Conservation (phyloP, 1,140 invertebrate species). For the Drosophila persimilis region DNA sequence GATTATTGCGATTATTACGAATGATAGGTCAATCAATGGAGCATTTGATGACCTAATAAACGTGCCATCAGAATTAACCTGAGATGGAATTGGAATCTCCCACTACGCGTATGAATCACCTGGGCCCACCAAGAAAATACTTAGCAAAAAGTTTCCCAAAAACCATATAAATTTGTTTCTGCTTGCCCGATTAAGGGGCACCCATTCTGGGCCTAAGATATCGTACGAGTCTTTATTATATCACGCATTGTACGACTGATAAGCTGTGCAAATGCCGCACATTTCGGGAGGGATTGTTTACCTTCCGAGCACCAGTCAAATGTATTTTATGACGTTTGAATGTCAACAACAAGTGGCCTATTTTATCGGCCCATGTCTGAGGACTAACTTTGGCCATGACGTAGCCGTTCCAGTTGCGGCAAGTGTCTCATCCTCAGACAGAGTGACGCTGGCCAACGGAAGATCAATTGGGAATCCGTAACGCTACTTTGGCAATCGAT, state of each 20-base stretch:
- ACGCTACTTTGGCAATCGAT: constrained; percentile 7
- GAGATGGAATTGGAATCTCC: constrained; percentile 8
- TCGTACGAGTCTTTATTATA: constrained; percentile 39
- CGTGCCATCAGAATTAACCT: background rate
- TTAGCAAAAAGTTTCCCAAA: constrained; percentile 14
- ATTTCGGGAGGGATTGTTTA: constrained; percentile 22
- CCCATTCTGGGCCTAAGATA: constrained; percentile 36
- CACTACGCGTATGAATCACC: constrained; percentile 25
- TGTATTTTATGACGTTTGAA: constrained; percentile 59
- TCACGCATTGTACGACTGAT: constrained; percentile 44
- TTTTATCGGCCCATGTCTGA: constrained; percentile 36
- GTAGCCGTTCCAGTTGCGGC: constrained; percentile 20
- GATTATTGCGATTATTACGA: constrained; percentile 20
- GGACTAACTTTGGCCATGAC: constrained; percentile 36
- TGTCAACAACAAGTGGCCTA: constrained; percentile 48
- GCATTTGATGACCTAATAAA: constrained; percentile 43
- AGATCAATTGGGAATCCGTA: constrained; percentile 28
- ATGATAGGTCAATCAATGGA: constrained; percentile 33
- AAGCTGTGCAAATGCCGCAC: constrained; percentile 42
- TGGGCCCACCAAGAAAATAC: background rate
- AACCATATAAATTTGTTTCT: constrained; percentile 27
- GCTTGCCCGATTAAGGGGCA: constrained; percentile 4
- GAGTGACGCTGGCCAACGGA: constrained; percentile 27
- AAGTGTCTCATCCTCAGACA: constrained; percentile 38
- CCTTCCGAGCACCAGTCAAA: constrained; percentile 3